Evolutionary conservation across 2,113 vertebrate species (phyloP), one percentile per base, ranked within the genome.

Genomic region (Sisor rabdophorus): DNA sequence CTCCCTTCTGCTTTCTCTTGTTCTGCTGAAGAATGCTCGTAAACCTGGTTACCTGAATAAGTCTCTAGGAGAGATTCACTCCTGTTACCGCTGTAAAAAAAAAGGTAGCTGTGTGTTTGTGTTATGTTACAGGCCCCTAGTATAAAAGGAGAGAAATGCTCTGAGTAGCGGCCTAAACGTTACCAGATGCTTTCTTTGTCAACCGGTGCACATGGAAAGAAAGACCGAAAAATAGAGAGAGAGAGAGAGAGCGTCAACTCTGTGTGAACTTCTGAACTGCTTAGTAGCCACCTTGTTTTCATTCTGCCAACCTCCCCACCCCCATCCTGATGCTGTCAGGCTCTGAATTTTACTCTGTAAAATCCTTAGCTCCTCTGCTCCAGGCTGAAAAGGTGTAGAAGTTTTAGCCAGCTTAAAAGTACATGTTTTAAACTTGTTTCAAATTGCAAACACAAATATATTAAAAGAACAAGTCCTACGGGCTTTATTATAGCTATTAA

Each of bases 1-100:
- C 26, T 16, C 7, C 72, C 55, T 78, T 63, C 63, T 88, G 86
- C 86, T 88, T 89, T 89, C 81, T 73, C 85, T 88, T 86, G 82
- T 89, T 86, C 73, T 79, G 85, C 86, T 86, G 81, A 91, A 90
- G 91, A 92, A 92, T 91, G 89, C 91, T 91, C 61, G 48, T 92
- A 91, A 92, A 92, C 87, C 3, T 78, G 81, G 83, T 90, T 87
- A 90, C 90, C 89, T 90, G 90, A 92, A 90, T 88, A 87, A 90
- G 87, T 84, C 87, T 84, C 86, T 80, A 82, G 87, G 88, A 87
- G 89, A 82, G 85, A 83, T 84, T 61, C 76, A 82, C 84, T 88
- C 89, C 89, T 89, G 86, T 88, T 87, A 87, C 86, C 83, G 82
- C 87, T 87, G 88, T 89, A 88, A 91, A 91, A 36, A 91, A 36